A percentile compares a stretch with the other conserved stretches of the same genome.
Evolutionary conservation across 1,140 invertebrate species (phyloP).

Genomic region (Cyphomyrmex costatus): DNA sequence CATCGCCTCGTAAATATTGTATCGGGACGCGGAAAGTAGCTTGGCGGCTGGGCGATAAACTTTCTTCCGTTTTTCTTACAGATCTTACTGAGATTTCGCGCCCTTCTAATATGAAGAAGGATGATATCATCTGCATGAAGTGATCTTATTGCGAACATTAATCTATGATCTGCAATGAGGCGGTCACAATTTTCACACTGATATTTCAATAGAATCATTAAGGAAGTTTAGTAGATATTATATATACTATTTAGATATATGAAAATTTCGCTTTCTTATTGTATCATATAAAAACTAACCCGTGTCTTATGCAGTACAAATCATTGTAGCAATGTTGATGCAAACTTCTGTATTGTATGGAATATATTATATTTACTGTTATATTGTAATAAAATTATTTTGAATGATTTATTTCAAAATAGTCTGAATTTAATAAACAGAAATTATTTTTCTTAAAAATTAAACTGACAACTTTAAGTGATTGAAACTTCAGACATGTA

Average conservation of each 20-base stretch:
- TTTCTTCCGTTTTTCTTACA: constrained; percentile 59
- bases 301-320: too few species aligned
- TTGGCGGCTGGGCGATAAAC: constrained; percentile 79
- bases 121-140: constrained; percentile 13
- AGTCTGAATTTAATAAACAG: not conserved
- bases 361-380: too few species aligned
- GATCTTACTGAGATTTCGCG: constrained; percentile 64
- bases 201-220: not conserved
- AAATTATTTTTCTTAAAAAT: not conserved
- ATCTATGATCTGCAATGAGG: constrained; percentile 9
- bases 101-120: constrained; percentile 27
- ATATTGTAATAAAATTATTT: not conserved
- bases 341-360: too few species aligned
- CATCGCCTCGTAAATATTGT: constrained; percentile 86
- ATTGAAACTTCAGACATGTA: not conserved
- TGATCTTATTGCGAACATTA: constrained; percentile 35
- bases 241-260: not conserved
- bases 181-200: not conserved
- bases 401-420: not conserved
- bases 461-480: not conserved
- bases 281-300: not conserved
- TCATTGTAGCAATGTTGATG: too few species aligned
- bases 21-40: constrained; percentile 83
- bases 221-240: not conserved
- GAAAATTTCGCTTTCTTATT: not conserved